Evolutionary conservation across 2,888 invertebrate species (phyloP), one percentile per base, ranked within the genome.

Genomic region (Meloe dianella): DNA sequence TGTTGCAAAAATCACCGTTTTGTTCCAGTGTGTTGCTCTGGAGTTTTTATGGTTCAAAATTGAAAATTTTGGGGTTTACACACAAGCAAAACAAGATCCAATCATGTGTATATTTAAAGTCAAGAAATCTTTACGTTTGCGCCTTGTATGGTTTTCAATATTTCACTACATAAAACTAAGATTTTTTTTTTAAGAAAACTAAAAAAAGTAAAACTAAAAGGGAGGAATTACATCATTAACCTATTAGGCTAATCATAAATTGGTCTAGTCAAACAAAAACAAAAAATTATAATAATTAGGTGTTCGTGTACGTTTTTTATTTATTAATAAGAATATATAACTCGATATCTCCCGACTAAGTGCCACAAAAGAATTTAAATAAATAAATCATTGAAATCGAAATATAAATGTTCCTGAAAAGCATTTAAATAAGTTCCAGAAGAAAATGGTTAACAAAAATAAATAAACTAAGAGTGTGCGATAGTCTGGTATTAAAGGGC

Each of bases 351-450:
- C 83, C 83, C 82, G 80, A 80, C 79, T 80, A 83, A 83, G 83
- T 83, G 83, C 82, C 83, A 82, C 82, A 80, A 79, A 69, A 65
- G 64, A 32, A 66, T 20, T 65, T 68, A 62, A 62, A 60, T 30
- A 27, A 64, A 58, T 72, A 74, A 70, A 73, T 70, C 74, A 77
- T 76, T 75, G 74, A 77, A 77, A 71, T 72, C 74, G 77, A 80
- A 72, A 73, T 66, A 72, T 63, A 82, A 83, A 85, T 84, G 85
- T 85, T 85, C 85, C 85, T 85, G 83, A 83, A 83, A 85, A 85
- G 84, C 84, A 83, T 84, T 84, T 82, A 84, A 79, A 57, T 65
- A 65, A 68, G 68, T 68, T 72, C 74, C 70, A 71, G 73, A 71
- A 63, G 32, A 60, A 22, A 22, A 38, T 60, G 32, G 14, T 60